Base-by-base conservation (phyloP, 2,113 vertebrate genomes). In the Cacatua alba region DNA sequence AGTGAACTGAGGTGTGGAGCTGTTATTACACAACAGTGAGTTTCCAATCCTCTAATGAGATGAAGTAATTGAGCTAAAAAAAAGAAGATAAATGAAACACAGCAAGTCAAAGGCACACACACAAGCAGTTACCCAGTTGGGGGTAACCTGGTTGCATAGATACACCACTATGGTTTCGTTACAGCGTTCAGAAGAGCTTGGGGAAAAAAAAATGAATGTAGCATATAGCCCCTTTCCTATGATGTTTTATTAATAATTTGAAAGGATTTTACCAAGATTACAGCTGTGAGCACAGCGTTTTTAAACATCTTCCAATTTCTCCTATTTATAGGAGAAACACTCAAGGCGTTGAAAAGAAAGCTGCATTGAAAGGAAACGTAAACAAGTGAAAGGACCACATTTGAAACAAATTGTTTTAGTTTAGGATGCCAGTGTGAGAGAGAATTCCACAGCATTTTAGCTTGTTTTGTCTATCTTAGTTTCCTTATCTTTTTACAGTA, bases 131-230 rank as follows among this genome's bases (percentile, higher is more conserved):
- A 62, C 90, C 94, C 81, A 62, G 82, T 6, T n/a, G 59, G 1
- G 37, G 76, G 80, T 39, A 78, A 81, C 91, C 60, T 52, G 53
- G 82, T 86, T 96, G 95, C 92, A 95, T 90, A 96, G 96, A 92
- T 88, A 86, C 19, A 94, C 41, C 76, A 17, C 3, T 10, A 16
- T 6, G 10, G 1, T n/a, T 23, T 49, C 69, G 33, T 65, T 57
- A 26, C 4, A 28, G 3, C 21, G 13, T 5, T 37, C 88, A 67
- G 57, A 43, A 82, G 68, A 92, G 77, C 31, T 9, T 23, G 28
- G n/a, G 31, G 7, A 12, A 6, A 35, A 12, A 35, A 49, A 46
- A 9, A 39, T 14, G 29, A 26, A 37, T 1, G 10, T 4, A 52
- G 31, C 6, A 7, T 7, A 16, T 5, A 57, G 9, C 14, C 43